A percentile compares a stretch with the other conserved stretches of the same genome.
These are phyloP conservation scores for Hyaena hyaena DNA, from an alignment of 2,113 vertebrate genomes.

Conservation along the genomic window DNA sequence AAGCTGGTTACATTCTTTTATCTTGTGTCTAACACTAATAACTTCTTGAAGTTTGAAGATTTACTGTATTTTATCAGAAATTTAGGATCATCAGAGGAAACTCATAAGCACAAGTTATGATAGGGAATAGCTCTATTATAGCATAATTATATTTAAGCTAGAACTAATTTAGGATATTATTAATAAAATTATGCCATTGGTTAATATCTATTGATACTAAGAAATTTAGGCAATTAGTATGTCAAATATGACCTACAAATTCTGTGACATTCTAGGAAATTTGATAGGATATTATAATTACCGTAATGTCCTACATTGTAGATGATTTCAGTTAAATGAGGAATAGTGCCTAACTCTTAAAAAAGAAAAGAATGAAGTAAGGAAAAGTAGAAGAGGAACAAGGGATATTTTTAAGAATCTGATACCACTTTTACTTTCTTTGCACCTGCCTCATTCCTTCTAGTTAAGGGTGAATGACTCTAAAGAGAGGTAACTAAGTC, in stretches of 20 bases:
- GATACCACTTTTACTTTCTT: background rate
- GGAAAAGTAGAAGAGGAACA: background rate
- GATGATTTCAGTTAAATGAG: background rate
- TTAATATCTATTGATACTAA: background rate
- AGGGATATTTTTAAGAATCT: background rate
- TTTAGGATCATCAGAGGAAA: conserved; percentile 43
- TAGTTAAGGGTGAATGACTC: background rate
- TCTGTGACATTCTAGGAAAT: background rate
- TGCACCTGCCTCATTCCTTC: background rate
- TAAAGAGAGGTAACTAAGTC: background rate
- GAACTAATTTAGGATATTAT: background rate
- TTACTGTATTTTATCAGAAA: conserved; percentile 30
- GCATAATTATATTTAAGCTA: background rate
- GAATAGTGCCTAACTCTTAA: background rate
- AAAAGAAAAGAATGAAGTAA: background rate
- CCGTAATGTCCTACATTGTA: background rate
- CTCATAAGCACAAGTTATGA: background rate
- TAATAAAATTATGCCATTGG: background rate
- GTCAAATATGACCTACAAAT: conserved; percentile 5
- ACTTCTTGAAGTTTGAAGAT: background rate
- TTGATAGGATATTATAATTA: conserved; percentile 12
- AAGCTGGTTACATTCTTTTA: background rate
- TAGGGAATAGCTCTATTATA: background rate
- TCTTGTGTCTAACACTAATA: background rate
- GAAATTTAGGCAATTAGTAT: conserved; percentile 23